Conservation (phyloP, 2,888 invertebrate genomes). For the Spisula subtruncata region DNA sequence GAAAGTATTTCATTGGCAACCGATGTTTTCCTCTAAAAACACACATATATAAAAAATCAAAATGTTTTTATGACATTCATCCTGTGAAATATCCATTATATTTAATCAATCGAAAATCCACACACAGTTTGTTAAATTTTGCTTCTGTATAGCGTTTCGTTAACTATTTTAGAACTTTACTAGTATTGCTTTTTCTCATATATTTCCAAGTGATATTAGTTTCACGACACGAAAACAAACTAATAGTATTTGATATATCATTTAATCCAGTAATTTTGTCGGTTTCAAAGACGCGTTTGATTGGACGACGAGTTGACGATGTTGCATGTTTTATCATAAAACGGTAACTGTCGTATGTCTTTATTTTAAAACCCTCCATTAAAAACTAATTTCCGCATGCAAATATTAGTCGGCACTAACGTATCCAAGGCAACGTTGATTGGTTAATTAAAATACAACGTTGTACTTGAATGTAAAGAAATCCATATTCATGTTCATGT, state of each 20-base stretch:
- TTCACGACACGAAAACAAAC: neutral
- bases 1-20: neutral
- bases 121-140: no score
- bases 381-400: constrained; percentile 24
- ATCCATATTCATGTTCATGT: neutral
- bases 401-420: constrained; percentile 5
- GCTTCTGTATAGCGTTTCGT: no score
- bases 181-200: no score
- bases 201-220: neutral
- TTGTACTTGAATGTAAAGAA: constrained; percentile 11
- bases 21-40: no score
- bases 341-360: neutral
- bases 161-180: no score
- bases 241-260: neutral
- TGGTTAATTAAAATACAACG: constrained; percentile 16
- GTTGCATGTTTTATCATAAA: neutral
- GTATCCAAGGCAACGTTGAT: constrained; percentile 14
- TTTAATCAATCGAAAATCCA: no score
- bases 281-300: neutral
- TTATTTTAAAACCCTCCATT: neutral
- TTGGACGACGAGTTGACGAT: neutral
- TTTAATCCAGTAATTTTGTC: neutral
- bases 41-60: no score
- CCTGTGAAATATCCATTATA: no score
- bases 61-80: no score